A percentile compares a stretch with the other conserved stretches of the same genome.
Conservation (phyloP, 2,888 invertebrate species). For the Sarcophaga variegata region DNA sequence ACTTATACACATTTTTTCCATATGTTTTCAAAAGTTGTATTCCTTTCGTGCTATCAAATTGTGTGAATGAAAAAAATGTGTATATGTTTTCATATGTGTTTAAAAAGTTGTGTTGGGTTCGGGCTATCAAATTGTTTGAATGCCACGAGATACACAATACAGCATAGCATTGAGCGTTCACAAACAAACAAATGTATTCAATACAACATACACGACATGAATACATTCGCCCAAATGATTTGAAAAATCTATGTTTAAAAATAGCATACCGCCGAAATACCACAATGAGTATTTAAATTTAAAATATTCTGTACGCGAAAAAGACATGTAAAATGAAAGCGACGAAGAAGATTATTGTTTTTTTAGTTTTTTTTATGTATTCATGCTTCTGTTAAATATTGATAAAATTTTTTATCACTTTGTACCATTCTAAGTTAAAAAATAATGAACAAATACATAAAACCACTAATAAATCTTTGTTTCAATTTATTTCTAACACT, state of each 20-base stretch:
- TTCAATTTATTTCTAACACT: slow-evolving; percentile 6
- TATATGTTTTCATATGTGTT: too few relatives aligned
- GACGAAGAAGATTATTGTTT: slow-evolving; percentile 34
- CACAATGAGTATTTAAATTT: slow-evolving; percentile 43
- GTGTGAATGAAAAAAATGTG: too few relatives aligned
- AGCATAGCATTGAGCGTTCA: too few relatives aligned
- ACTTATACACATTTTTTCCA: too few relatives aligned
- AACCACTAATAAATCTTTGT: slow-evolving; percentile 30
- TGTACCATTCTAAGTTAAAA: slow-evolving; percentile 16
- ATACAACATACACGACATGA: too few relatives aligned
- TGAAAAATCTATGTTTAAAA: slow-evolving; percentile 33
- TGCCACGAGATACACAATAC: too few relatives aligned
- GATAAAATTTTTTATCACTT: slow-evolving; percentile 11
- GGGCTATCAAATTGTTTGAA: too few relatives aligned
- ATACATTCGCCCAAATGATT: not conserved
- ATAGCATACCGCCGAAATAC: not conserved
- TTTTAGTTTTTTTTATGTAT: slow-evolving; percentile 34
- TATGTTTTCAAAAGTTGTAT: too few relatives aligned
- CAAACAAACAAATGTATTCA: too few relatives aligned
- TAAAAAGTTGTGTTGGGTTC: too few relatives aligned
- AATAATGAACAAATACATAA: not conserved
- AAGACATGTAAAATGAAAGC: not conserved
- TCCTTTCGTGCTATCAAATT: too few relatives aligned
- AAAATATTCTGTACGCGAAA: not conserved
- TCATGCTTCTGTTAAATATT: slow-evolving; percentile 43